Evolutionary conservation across 2,113 vertebrate species (phyloP).

Genomic region (Pholis gunnellus): DNA sequence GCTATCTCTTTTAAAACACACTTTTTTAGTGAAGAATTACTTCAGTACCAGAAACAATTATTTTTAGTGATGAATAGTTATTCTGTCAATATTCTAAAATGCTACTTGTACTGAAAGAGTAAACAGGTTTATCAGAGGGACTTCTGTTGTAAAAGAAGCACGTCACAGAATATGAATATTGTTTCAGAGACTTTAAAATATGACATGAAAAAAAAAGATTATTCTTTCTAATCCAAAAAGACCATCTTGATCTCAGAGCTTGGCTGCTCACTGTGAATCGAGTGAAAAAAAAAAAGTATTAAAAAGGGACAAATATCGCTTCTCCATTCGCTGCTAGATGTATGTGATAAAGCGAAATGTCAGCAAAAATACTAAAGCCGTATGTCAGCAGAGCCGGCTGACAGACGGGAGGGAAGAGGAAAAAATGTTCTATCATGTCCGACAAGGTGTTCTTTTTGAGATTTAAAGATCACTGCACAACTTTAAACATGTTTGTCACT

Average conservation of each 20-base stretch:
- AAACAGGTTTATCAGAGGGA: constrained; percentile 58
- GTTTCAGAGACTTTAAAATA: constrained; percentile 81
- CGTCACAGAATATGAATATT: constrained; percentile 77
- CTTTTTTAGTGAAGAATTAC: constrained; percentile 11
- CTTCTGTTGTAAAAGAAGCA: constrained; percentile 56
- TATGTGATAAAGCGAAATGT: constrained; percentile 99
- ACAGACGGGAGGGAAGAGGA: constrained; percentile 97
- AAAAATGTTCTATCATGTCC: constrained; percentile 99
- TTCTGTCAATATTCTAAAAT: constrained; percentile 44
- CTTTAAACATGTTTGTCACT: constrained; percentile 99
- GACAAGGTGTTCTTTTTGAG: constrained; percentile 99
- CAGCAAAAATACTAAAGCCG: constrained; percentile 97
- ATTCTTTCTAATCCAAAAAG: constrained; percentile 84
- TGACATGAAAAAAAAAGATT: constrained; percentile 75
- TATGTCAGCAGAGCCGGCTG: constrained; percentile 93
- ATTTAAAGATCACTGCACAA: constrained; percentile 99
- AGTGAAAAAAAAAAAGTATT: constrained; percentile 63
- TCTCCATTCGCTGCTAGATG: constrained; percentile 91
- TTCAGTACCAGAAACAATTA: constrained; percentile 15
- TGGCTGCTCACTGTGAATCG: constrained; percentile 80
- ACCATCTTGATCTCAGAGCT: constrained; percentile 82
- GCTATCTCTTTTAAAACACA: constrained; percentile 17
- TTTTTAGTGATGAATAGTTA: constrained; percentile 25
- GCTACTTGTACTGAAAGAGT: constrained; percentile 27
- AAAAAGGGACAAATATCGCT: constrained; percentile 89